Base-by-base conservation (phyloP, 2,113 vertebrate species). In the Coreoperca whiteheadi region DNA sequence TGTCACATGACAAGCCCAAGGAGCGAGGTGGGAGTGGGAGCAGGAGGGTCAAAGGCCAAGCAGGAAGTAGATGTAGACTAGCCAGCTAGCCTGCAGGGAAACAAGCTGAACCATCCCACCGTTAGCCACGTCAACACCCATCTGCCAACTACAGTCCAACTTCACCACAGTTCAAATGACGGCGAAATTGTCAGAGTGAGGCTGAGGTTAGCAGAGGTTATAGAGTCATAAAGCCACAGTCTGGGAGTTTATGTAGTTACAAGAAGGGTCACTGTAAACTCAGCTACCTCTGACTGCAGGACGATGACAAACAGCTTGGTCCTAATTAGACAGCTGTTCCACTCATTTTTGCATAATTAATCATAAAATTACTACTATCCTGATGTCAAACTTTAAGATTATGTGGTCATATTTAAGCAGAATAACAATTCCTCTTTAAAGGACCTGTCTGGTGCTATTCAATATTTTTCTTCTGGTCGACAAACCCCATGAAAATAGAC, bases 1-100 rank as follows among this genome's bases (percentile, higher is more conserved):
- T n/a, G 78, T 83, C 74, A 92, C 83, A 92, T 23, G 59, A 76
- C 78, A 93, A 87, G 76, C 81, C 79, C 79, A 0, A 53, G 84
- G 78, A 94, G 93, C 83, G 66, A 93, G 88, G 88, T 76, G 90
- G 94, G 93, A 95, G 92, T 81, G 93, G 94, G 93, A 96, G 95
- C 95, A 95, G 94, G 95, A 96, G 94, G 93, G 85, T 92, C 92
- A 94, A 89, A 37, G 92, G 96, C 81, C 90, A 93, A 94, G 94
- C 84, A 87, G 93, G 93, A 94, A 91, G 82, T 53, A 93, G 79
- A 50, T 10, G 73, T 82, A 82, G 74, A 93, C 79, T 69, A 82
- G 82, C 87, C 84, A 92, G 91, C 72, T 83, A 86, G 79, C 84
- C 78, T 9, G 60, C 74, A 68, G 71, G 80, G 57, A 81, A 87